Conservation (phyloP, 2,888 invertebrate genomes). For the Thera obeliscata region DNA sequence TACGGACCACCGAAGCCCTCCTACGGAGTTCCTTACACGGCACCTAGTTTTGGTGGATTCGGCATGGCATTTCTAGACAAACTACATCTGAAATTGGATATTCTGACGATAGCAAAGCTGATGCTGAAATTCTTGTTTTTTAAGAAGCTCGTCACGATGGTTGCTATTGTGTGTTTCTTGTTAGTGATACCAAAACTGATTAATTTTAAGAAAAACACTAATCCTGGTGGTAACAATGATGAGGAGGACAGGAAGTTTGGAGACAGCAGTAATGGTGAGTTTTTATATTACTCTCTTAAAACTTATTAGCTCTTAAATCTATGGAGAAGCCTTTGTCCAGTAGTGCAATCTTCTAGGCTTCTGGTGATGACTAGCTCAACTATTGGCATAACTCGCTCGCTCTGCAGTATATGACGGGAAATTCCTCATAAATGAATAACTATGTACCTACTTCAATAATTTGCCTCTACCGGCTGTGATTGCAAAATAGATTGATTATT, state of each 20-base stretch:
- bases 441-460: not conserved
- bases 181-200: conserved; percentile 90
- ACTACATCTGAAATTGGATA: conserved; percentile 88
- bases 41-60: conserved; percentile 61
- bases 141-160: conserved; percentile 92
- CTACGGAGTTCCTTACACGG: conserved; percentile 84
- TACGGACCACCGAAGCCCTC: conserved; percentile 77
- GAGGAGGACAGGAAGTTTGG: conserved; percentile 69
- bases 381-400: not conserved
- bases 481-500: conserved; percentile 26
- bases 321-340: not conserved
- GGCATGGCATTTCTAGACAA: conserved; percentile 85
- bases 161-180: conserved; percentile 89
- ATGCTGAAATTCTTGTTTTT: conserved; percentile 90
- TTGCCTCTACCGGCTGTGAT: conserved; percentile 26
- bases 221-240: conserved; percentile 54
- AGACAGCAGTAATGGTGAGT: conserved; percentile 59
- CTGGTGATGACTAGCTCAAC: not conserved
- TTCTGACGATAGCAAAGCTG: conserved; percentile 89
- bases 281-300: not conserved
- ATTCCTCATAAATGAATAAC: conserved; percentile 21
- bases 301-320: not conserved
- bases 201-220: conserved; percentile 72
- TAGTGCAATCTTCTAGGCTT: not conserved
- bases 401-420: conserved; percentile 17